Evolutionary conservation across 2,113 vertebrate genomes (phyloP).

Genomic region (Puffinus mauretanicus): DNA sequence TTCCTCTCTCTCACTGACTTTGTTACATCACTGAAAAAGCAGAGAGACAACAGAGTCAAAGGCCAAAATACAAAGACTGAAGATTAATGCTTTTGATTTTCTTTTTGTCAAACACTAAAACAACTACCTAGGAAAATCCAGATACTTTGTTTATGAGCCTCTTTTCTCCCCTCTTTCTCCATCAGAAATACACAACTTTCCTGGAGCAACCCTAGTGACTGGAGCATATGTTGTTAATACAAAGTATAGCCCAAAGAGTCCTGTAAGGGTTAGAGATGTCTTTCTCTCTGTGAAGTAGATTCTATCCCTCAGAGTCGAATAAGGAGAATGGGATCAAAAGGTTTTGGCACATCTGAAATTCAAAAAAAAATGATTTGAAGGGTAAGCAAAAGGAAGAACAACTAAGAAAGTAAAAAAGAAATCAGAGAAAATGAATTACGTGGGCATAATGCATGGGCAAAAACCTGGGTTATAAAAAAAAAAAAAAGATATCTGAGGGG

Average conservation of each 20-base stretch:
- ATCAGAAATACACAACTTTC: not conserved
- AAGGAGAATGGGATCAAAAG: not conserved
- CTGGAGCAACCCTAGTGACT: not conserved
- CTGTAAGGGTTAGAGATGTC: not conserved
- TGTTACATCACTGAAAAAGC: not conserved
- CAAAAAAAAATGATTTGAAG: not conserved
- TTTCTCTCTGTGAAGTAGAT: not conserved
- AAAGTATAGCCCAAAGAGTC: not conserved
- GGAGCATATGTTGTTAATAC: not conserved
- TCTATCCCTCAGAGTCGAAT: not conserved
- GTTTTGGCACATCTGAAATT: not conserved
- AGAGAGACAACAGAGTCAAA: not conserved
- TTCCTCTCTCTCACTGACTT: not conserved
- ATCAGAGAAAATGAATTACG: not conserved
- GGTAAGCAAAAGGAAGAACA: not conserved
- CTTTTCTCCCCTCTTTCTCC: not conserved
- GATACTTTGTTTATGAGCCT: not conserved
- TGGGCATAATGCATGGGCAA: not conserved
- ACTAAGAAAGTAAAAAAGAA: not conserved
- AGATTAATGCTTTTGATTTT: not conserved
- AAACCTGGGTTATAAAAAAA: not conserved
- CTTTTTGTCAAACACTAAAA: not conserved
- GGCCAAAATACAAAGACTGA: not conserved
- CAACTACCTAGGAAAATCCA: not conserved
- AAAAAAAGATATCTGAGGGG: not conserved